Conservation (phyloP, 2,797 vertebrate genomes). For the Cyprinella venusta region DNA sequence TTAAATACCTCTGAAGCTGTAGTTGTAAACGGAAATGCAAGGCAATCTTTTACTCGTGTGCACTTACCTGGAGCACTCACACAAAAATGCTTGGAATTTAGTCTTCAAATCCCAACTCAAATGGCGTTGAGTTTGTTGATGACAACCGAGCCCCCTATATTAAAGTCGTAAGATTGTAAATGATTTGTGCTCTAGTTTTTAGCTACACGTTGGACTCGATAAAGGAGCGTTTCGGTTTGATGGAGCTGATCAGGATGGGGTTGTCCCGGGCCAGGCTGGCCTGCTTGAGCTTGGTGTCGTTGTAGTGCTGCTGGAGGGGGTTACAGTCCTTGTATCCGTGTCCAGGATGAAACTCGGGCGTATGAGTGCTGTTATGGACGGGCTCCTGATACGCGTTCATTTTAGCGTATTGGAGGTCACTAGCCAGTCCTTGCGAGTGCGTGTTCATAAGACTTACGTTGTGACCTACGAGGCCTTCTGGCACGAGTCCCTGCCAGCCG, state of each 20-base stretch:
- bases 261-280: conserved; percentile 80
- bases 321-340: conserved; percentile 69
- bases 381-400: conserved; percentile 76
- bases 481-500: conserved; percentile 77
- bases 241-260: conserved; percentile 81
- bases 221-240: conserved; percentile 96
- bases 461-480: conserved; percentile 69
- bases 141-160: background rate
- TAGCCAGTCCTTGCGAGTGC: conserved; percentile 75
- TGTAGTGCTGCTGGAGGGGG: conserved; percentile 73
- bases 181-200: conserved; percentile 56
- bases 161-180: conserved; percentile 2
- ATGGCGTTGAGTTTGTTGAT: background rate
- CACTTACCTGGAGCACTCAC: background rate
- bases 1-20: conserved; percentile 37
- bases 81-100: background rate
- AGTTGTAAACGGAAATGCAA: conserved; percentile 41
- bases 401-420: conserved; percentile 79
- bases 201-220: conserved; percentile 95
- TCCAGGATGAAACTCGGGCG: conserved; percentile 53
- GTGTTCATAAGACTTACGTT: conserved; percentile 67
- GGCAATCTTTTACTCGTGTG: conserved; percentile 6
- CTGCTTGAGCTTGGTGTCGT: conserved; percentile 78
- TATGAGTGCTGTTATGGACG: conserved; percentile 75
- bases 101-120: background rate